Evolutionary conservation across 2,888 invertebrate species (phyloP).

Genomic region (Myathropa florea): DNA sequence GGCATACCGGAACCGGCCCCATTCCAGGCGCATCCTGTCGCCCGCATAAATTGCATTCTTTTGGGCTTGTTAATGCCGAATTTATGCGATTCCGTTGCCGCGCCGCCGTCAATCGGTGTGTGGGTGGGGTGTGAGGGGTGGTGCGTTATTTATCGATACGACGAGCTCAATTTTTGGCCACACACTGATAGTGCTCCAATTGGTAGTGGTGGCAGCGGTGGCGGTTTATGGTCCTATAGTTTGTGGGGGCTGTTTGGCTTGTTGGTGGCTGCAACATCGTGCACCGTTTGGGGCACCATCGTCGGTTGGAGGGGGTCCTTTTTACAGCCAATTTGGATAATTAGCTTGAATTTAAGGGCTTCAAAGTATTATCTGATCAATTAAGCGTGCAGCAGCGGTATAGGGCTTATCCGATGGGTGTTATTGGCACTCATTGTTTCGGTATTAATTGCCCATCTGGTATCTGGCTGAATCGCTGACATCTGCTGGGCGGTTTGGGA

Average conservation of each 20-base stretch:
- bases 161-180: constrained; percentile 49
- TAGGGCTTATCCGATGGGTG: constrained; percentile 8
- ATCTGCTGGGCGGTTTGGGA: neutral
- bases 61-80: constrained; percentile 65
- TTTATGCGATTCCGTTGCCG: constrained; percentile 57
- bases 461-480: constrained; percentile 4
- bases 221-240: constrained; percentile 15
- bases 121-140: constrained; percentile 35
- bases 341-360: constrained; percentile 67
- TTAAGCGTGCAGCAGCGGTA: constrained; percentile 37
- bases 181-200: neutral
- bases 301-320: constrained; percentile 6
- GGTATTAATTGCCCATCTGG: constrained; percentile 52
- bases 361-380: constrained; percentile 61
- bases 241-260: constrained; percentile 1
- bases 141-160: constrained; percentile 65
- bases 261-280: constrained; percentile 12
- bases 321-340: constrained; percentile 62
- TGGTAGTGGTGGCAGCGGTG: constrained; percentile 12
- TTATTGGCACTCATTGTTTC: constrained; percentile 36
- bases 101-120: neutral
- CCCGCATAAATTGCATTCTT: constrained; percentile 61
- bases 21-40: constrained; percentile 18
- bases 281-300: constrained; percentile 4
- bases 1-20: neutral